Percentiles rank a stretch among this genome's conserved stretches.
phyloP scores from a whole-genome alignment of 2,888 invertebrate species.

The Torymus texanus region DNA sequence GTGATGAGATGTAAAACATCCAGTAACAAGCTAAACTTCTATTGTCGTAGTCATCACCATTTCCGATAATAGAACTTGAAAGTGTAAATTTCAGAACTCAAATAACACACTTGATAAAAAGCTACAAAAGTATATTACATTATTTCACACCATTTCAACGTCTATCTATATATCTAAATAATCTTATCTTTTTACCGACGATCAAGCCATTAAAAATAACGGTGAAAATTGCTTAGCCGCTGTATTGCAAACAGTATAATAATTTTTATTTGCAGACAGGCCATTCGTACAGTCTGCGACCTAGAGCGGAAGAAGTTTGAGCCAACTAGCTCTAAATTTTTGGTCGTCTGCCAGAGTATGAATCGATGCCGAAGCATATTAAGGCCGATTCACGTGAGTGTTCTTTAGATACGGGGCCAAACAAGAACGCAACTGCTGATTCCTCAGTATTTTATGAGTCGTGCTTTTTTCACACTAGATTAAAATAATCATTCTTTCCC shows the following conservation, averaged over 20 bases:
- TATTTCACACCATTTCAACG: no score
- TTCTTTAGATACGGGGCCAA: constrained; percentile 37
- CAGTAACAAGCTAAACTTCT: no score
- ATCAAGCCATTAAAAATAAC: constrained; percentile 5
- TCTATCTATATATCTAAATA: no score
- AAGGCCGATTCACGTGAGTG: constrained; percentile 49
- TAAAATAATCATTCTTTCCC: no score
- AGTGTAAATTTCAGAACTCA: no score
- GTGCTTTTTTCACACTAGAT: neutral
- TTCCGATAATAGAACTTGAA: no score
- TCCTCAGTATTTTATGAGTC: constrained; percentile 25
- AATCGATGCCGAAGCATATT: constrained; percentile 51
- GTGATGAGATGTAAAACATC: no score
- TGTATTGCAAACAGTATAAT: constrained; percentile 16
- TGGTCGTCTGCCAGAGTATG: constrained; percentile 57
- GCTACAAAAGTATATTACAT: no score
- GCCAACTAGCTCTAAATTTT: constrained; percentile 48
- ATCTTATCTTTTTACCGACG: no score
- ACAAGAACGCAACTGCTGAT: constrained; percentile 21
- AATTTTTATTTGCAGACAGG: constrained; percentile 43
- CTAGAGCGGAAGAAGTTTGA: constrained; percentile 43
- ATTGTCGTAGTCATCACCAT: no score
- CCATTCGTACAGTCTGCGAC: constrained; percentile 22
- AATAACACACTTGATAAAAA: no score
- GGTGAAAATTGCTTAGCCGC: neutral